Conservation (phyloP, 2,888 invertebrate species). For the Macrosiphum euphorbiae region DNA sequence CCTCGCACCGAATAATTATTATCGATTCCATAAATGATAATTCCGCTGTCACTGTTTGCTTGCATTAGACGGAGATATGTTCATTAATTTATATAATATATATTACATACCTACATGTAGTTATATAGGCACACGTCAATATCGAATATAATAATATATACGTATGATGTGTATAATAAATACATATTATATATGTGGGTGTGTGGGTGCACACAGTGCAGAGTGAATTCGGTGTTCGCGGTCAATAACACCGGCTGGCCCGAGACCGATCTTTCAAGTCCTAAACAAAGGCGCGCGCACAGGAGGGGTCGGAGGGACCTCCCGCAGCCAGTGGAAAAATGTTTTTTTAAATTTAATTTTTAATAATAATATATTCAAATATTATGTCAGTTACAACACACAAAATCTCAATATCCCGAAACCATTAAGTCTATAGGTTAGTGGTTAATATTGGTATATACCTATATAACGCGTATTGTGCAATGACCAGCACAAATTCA, state of each 20-base stretch:
- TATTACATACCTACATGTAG: not conserved
- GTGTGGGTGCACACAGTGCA: not conserved
- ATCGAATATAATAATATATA: not conserved
- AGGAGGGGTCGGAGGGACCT: not conserved
- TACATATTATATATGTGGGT: not conserved
- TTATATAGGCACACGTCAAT: not conserved
- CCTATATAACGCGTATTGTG: too few species aligned
- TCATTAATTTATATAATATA: conserved; percentile 16
- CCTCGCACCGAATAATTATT: not conserved
- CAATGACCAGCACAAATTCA: not conserved
- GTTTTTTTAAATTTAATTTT: not conserved
- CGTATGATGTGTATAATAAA: not conserved
- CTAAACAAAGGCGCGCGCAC: not conserved
- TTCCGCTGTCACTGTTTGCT: not conserved
- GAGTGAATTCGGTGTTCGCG: not conserved
- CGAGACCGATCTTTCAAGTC: not conserved
- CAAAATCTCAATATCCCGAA: not conserved
- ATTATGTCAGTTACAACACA: not conserved
- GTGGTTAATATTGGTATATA: too few species aligned
- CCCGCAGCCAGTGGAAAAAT: not conserved
- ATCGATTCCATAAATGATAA: not conserved
- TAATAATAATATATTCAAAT: not conserved
- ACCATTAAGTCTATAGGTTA: not conserved
- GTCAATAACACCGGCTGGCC: not conserved
- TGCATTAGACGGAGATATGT: not conserved